Evolutionary conservation across 2,113 vertebrate species (phyloP).

Genomic region (Opisthocomus hoazin): DNA sequence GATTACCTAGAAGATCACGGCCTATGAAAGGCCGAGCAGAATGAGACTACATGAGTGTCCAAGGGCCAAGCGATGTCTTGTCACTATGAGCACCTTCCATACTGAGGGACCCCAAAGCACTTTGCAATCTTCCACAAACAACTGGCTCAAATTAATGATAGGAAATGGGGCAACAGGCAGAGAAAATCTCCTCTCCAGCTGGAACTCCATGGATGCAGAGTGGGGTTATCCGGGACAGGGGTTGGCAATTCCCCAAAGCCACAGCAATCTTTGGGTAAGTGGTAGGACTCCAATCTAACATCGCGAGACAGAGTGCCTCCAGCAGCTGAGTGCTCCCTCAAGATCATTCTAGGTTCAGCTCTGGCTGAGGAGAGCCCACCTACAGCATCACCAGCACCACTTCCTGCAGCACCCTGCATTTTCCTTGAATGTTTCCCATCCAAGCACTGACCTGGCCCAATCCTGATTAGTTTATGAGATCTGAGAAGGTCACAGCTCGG

Average conservation of each 20-base stretch:
- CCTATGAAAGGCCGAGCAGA: background rate
- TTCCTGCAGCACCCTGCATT: slow-evolving; percentile 54
- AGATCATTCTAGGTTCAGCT: slow-evolving; percentile 2
- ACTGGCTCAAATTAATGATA: background rate
- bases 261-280: background rate
- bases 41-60: background rate
- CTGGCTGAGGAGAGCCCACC: slow-evolving; percentile 52
- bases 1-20: background rate
- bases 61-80: background rate
- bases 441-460: slow-evolving; percentile 63
- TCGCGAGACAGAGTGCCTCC: background rate
- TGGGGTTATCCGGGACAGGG: background rate
- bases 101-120: slow-evolving; percentile 59
- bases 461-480: slow-evolving; percentile 57
- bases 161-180: slow-evolving; percentile 40
- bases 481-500: slow-evolving; percentile 53
- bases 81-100: slow-evolving; percentile 1
- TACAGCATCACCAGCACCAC: slow-evolving; percentile 60
- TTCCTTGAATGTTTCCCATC: slow-evolving; percentile 54
- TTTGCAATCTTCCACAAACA: slow-evolving; percentile 43
- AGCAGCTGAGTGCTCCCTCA: slow-evolving; percentile 21
- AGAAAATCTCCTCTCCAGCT: slow-evolving; percentile 41
- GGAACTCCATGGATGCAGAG: slow-evolving; percentile 21
- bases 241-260: slow-evolving; percentile 24
- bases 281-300: slow-evolving; percentile 15